phyloP scores from a whole-genome alignment of 2,113 vertebrate genomes.

The Eudyptes chrysolophus region DNA sequence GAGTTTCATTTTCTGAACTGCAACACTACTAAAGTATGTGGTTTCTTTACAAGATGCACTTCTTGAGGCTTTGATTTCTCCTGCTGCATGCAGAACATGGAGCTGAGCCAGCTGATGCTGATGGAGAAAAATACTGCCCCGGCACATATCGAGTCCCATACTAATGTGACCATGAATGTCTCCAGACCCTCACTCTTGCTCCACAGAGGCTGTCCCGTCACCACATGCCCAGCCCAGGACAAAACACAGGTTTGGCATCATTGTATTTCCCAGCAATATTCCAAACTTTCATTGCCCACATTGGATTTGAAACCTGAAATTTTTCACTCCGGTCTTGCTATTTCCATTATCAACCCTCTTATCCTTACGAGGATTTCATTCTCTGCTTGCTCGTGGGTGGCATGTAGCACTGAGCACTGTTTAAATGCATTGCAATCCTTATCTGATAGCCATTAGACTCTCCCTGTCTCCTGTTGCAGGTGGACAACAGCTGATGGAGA shows the following conservation, averaged over 20 bases:
- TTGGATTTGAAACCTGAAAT: neutral
- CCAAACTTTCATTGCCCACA: rapidly evolving
- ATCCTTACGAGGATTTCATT: rapidly evolving
- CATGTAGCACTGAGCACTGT: neutral
- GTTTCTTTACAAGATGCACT: rapidly evolving
- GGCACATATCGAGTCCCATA: rapidly evolving
- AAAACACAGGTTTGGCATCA: neutral
- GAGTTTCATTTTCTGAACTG: rapidly evolving
- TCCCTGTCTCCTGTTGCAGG: neutral
- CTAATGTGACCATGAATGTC: rapidly evolving
- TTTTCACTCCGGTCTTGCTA: neutral
- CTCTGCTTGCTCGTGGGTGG: neutral
- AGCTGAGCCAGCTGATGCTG: neutral
- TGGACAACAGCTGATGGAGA: neutral
- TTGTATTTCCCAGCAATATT: neutral
- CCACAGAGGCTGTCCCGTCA: neutral
- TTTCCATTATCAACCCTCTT: neutral
- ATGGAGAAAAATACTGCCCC: neutral
- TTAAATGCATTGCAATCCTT: rapidly evolving
- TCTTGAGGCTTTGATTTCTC: neutral
- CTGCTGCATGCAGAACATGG: neutral
- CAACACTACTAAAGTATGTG: neutral
- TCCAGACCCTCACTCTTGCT: neutral
- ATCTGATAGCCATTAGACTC: rapidly evolving
- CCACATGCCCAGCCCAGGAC: neutral